phyloP scores from a whole-genome alignment of 2,797 vertebrate species.

The Pseudochromis fuscus region DNA sequence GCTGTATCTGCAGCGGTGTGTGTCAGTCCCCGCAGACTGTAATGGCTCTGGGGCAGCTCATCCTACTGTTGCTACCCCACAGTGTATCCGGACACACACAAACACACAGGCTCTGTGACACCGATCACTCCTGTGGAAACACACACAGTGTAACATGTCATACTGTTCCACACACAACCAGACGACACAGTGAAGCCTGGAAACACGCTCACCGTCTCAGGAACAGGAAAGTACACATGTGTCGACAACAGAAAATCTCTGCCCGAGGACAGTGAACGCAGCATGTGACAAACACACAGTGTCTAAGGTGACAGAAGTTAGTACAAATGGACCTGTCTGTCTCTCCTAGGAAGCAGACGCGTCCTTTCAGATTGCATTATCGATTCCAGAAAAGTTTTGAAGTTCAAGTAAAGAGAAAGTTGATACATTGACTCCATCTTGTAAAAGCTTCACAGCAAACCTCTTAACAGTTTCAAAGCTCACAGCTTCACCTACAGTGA shows the following conservation, averaged over 20 bases:
- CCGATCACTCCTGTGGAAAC: constrained; percentile 69
- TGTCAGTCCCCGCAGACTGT: constrained; percentile 76
- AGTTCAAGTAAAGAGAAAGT: constrained; percentile 12
- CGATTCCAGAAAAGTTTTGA: constrained; percentile 42
- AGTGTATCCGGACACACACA: constrained; percentile 26
- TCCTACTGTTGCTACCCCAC: constrained; percentile 71
- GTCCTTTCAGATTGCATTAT: constrained; percentile 26
- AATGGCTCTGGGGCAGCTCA: constrained; percentile 67
- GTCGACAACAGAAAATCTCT: background rate
- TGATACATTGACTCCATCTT: constrained; percentile 8
- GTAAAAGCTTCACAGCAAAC: background rate
- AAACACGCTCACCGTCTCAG: too few relatives aligned
- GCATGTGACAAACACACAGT: background rate
- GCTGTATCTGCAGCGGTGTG: constrained; percentile 72
- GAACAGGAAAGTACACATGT: constrained; percentile 1
- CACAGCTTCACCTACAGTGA: background rate
- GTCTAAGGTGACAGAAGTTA: background rate
- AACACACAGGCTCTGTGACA: constrained; percentile 33
- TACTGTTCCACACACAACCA: constrained; percentile 6
- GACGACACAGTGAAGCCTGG: constrained; percentile 2
- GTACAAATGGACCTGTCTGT: constrained; percentile 9
- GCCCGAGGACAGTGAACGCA: background rate
- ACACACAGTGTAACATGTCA: constrained; percentile 54
- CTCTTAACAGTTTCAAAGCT: constrained; percentile 26
- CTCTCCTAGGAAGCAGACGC: constrained; percentile 22